A percentile compares a stretch with the other conserved stretches of the same genome.
Conservation (phyloP, 1,140 invertebrate species). For the Sycobia sp. region DNA sequence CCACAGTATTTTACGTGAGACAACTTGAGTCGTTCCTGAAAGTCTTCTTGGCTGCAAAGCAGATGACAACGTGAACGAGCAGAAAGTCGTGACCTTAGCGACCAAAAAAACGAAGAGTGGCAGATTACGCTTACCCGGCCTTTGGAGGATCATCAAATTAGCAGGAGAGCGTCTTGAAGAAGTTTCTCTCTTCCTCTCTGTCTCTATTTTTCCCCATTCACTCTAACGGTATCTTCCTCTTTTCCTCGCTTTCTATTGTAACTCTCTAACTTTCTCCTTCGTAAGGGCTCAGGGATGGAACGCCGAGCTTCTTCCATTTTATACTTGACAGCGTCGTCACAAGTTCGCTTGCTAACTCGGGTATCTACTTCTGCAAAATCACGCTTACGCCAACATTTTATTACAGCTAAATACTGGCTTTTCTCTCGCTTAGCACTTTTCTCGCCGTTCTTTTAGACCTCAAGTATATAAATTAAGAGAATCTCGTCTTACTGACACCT, state of each 20-base stretch:
- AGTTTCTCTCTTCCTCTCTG: constrained; percentile 33
- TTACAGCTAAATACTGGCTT: background rate
- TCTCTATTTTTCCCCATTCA: constrained; percentile 14
- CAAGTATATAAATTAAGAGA: too few relatives aligned
- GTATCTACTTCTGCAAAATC: constrained; percentile 35
- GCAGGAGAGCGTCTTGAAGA: constrained; percentile 59
- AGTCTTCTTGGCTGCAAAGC: constrained; percentile 34
- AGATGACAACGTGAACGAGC: constrained; percentile 35
- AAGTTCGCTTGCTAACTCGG: background rate
- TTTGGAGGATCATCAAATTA: constrained; percentile 62
- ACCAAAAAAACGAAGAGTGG: constrained; percentile 50
- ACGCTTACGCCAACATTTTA: constrained; percentile 37
- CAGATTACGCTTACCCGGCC: constrained; percentile 53
- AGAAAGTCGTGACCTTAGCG: too few relatives aligned
- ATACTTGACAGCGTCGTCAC: constrained; percentile 27
- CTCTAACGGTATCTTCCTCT: background rate
- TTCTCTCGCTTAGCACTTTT: too few relatives aligned
- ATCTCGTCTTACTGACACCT: too few relatives aligned
- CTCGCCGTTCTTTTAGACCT: too few relatives aligned
- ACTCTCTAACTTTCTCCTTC: too few relatives aligned
- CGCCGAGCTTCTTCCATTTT: too few relatives aligned
- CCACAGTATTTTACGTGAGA: background rate
- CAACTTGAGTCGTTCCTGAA: constrained; percentile 26
- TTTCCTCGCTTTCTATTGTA: too few relatives aligned
- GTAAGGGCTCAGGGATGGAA: too few relatives aligned